A percentile compares a stretch with the other conserved stretches of the same genome.
Conservation (phyloP, 2,888 invertebrate species). For the Megamerina dolium region DNA sequence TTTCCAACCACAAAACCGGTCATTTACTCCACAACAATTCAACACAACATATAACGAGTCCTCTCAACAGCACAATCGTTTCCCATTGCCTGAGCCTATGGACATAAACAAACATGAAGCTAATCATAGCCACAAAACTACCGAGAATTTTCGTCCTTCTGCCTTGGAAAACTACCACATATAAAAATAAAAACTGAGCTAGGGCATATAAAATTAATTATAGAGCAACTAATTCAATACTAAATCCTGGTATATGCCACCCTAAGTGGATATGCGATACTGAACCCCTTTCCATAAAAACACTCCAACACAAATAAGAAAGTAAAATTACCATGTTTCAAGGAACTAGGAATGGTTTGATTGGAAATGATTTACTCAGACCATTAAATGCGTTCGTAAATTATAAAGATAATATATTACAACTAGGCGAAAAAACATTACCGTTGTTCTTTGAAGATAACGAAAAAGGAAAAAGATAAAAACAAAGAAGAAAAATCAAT, state of each 20-base stretch:
- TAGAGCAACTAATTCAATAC: no score
- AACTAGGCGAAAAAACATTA: slow-evolving; percentile 1
- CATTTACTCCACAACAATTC: no score
- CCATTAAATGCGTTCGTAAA: slow-evolving; percentile 6
- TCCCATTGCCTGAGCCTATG: no score
- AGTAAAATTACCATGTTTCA: no score
- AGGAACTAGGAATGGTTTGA: slow-evolving; percentile 13
- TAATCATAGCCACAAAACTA: neutral
- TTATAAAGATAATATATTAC: slow-evolving; percentile 7
- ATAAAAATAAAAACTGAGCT: no score
- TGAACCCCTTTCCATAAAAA: no score
- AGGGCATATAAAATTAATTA: slow-evolving; percentile 13
- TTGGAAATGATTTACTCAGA: slow-evolving; percentile 16
- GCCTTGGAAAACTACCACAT: slow-evolving; percentile 17
- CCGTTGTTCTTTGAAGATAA: slow-evolving; percentile 1
- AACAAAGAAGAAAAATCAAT: slow-evolving; percentile 7
- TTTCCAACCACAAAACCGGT: slow-evolving; percentile 9
- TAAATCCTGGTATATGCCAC: no score
- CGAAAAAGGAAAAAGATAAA: no score
- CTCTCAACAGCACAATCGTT: neutral
- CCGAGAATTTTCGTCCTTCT: slow-evolving; percentile 10
- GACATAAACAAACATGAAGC: no score
- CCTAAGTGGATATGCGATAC: no score
- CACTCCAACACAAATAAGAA: no score
- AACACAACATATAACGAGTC: no score